phyloP scores from a whole-genome alignment of 1,140 invertebrate species.

The Sipha flava region DNA sequence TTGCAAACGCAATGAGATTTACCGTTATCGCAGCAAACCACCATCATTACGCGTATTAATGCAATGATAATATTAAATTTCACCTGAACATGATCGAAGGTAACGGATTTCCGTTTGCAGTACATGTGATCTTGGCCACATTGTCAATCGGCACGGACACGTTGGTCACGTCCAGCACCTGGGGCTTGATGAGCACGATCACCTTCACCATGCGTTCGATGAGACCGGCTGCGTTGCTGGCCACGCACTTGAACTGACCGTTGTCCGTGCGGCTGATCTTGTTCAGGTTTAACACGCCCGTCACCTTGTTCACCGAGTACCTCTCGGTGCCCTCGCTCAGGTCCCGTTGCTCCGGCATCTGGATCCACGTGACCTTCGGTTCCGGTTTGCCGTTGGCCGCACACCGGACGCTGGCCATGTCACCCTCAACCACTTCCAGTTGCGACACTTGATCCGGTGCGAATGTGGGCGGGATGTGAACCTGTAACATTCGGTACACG shows the following conservation, averaged over 20 bases:
- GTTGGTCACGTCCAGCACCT: constrained; percentile 68
- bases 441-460: constrained; percentile 47
- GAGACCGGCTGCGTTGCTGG: constrained; percentile 68
- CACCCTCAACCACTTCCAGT: constrained; percentile 66
- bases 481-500: constrained; percentile 47
- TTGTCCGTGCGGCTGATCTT: constrained; percentile 68
- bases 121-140: constrained; percentile 61
- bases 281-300: constrained; percentile 60
- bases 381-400: constrained; percentile 71
- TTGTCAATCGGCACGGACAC: constrained; percentile 56
- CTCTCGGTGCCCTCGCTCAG: constrained; percentile 56
- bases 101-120: constrained; percentile 64
- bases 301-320: constrained; percentile 63
- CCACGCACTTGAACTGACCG: constrained; percentile 72
- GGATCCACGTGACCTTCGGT: constrained; percentile 73
- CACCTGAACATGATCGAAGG: constrained; percentile 68
- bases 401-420: constrained; percentile 63
- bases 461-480: constrained; percentile 68
- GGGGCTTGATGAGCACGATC: constrained; percentile 61
- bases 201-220: constrained; percentile 56
- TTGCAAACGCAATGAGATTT: too few relatives aligned
- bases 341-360: constrained; percentile 46
- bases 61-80: neutral
- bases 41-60: too few relatives aligned
- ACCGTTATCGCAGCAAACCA: too few relatives aligned